Percentiles rank a stretch among this genome's conserved stretches.
Evolutionary conservation across 92 coral and sea anemone species (phyloP).

Genomic region (Porites lobata): DNA sequence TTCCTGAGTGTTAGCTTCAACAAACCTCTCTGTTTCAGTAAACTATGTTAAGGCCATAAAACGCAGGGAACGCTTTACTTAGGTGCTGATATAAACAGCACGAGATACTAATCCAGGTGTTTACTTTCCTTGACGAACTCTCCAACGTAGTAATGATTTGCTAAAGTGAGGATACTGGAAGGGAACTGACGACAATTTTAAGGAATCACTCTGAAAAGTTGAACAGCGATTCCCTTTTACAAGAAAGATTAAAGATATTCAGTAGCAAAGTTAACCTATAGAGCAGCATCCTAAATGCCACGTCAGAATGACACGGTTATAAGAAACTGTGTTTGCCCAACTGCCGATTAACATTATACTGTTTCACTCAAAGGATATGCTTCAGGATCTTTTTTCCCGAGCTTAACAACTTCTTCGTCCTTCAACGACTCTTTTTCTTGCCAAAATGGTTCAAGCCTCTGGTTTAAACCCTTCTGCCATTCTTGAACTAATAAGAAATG

Average conservation of each 20-base stretch:
- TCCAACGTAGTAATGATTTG: too few species aligned
- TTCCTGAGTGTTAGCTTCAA: slow-evolving; percentile 97
- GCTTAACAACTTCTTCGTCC: slow-evolving; percentile 88
- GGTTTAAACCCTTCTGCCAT: slow-evolving; percentile 92
- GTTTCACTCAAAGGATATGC: slow-evolving; percentile 82
- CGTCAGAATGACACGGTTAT: too few species aligned
- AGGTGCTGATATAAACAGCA: neutral
- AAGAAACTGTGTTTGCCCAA: too few species aligned
- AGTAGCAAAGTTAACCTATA: too few species aligned
- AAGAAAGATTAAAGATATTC: too few species aligned
- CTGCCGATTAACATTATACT: too few species aligned
- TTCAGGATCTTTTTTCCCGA: slow-evolving; percentile 97
- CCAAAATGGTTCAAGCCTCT: slow-evolving; percentile 91
- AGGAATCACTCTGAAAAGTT: too few species aligned
- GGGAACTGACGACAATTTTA: too few species aligned
- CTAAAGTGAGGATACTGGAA: too few species aligned
- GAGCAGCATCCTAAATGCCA: too few species aligned
- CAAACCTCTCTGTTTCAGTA: slow-evolving; percentile 95
- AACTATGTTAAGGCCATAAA: slow-evolving; percentile 76
- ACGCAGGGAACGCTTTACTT: neutral
- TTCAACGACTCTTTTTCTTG: slow-evolving; percentile 80
- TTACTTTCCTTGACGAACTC: too few species aligned
- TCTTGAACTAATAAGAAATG: slow-evolving; percentile 76
- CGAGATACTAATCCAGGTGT: neutral
- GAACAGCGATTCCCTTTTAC: too few species aligned